Evolutionary conservation across 2,797 vertebrate genomes (phyloP).

Genomic region (Microchirus variegatus): DNA sequence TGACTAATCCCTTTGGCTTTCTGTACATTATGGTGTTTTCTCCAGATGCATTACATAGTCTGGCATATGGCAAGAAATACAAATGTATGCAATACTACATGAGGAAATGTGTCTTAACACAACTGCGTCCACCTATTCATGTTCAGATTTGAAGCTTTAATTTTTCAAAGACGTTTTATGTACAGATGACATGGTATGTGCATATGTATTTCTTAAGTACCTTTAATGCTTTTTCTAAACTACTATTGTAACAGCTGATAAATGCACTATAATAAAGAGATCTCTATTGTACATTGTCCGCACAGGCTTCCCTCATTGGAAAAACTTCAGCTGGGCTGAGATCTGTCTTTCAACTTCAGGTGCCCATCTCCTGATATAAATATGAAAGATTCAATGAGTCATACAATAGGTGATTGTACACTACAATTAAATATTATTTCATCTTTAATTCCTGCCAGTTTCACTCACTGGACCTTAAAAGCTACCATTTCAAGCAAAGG

Average conservation of each 20-base stretch:
- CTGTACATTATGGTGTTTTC: conserved; percentile 23
- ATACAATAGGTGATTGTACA: too few relatives aligned
- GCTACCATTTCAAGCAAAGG: too few relatives aligned
- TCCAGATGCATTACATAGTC: conserved; percentile 38
- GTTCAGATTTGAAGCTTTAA: conserved; percentile 82
- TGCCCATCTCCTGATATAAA: too few relatives aligned
- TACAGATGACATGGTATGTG: conserved; percentile 70
- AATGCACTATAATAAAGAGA: conserved; percentile 87
- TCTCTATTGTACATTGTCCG: conserved; percentile 75
- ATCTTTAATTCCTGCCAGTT: too few relatives aligned
- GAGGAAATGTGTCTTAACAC: conserved; percentile 73
- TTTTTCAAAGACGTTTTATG: conserved; percentile 68
- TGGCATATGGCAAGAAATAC: conserved; percentile 64
- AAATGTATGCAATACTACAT: conserved; percentile 60
- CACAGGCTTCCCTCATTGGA: neutral
- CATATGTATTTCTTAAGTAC: conserved; percentile 68
- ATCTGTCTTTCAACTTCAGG: too few relatives aligned
- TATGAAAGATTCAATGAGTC: too few relatives aligned
- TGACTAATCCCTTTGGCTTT: conserved; percentile 47
- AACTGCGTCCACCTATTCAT: conserved; percentile 58
- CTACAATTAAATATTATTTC: too few relatives aligned
- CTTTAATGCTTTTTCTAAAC: conserved; percentile 62
- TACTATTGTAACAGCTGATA: conserved; percentile 83
- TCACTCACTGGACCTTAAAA: too few relatives aligned
- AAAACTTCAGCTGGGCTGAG: too few relatives aligned